These are phyloP conservation scores for Cantharis rufa DNA, from an alignment of 2,888 invertebrate species.

Conservation along the genomic window DNA sequence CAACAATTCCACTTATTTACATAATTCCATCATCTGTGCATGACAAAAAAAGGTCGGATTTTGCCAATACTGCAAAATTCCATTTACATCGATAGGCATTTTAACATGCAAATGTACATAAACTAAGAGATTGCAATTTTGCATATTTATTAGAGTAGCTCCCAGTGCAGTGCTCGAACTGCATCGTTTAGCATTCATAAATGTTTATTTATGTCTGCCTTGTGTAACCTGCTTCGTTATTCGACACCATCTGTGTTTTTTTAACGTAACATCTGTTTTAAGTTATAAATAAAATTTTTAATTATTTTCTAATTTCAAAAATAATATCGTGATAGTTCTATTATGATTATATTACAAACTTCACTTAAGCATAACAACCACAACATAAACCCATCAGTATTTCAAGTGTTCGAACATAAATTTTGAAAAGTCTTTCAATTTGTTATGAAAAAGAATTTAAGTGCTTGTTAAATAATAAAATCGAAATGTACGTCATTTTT, in stretches of 20 bases:
- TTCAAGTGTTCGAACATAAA: not conserved
- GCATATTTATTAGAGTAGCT: constrained; percentile 26
- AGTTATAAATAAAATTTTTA: not conserved
- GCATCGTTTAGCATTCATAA: constrained; percentile 31
- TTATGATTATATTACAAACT: not conserved
- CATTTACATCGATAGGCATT: constrained; percentile 23
- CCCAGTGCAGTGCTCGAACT: constrained; percentile 28
- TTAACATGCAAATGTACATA: constrained; percentile 32
- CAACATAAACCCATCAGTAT: not conserved
- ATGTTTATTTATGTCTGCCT: constrained; percentile 30
- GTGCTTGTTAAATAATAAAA: not conserved
- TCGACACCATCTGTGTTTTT: constrained; percentile 26
- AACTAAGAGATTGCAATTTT: constrained; percentile 31
- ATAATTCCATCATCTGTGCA: constrained; percentile 1
- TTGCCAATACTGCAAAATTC: constrained; percentile 23
- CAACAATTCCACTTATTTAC: not conserved
- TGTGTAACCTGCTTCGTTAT: constrained; percentile 26
- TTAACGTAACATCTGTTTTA: constrained; percentile 18
- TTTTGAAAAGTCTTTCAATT: not conserved
- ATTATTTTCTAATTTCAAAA: not conserved
- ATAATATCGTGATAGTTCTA: not conserved
- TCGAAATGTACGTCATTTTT: not conserved
- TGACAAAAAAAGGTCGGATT: constrained; percentile 1
- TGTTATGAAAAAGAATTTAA: not conserved
- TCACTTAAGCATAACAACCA: not conserved